Conservation (phyloP, 2,113 vertebrate species). For the Neodontobutis hainanensis region DNA sequence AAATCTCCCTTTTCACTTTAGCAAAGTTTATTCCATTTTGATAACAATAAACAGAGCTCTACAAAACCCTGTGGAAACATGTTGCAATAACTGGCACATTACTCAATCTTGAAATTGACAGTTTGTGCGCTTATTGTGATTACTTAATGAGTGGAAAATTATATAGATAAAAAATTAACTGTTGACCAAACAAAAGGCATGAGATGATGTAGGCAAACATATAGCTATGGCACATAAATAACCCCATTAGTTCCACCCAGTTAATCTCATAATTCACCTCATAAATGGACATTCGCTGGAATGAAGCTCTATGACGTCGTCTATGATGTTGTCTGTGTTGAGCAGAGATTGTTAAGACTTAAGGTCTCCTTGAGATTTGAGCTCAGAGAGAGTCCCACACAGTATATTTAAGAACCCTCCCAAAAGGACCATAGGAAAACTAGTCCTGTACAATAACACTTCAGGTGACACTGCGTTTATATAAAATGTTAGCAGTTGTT, state of each 20-base stretch:
- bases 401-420: not conserved
- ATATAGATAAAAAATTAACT: not conserved
- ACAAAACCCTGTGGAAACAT: not conserved
- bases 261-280: constrained; percentile 28
- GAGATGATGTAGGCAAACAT: constrained; percentile 22
- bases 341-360: constrained; percentile 30
- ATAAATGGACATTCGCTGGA: constrained; percentile 57
- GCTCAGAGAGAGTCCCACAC: not conserved
- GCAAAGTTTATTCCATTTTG: constrained; percentile 16
- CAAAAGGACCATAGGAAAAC: not conserved
- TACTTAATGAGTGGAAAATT: not conserved
- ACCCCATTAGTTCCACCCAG: constrained; percentile 24
- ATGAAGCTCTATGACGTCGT: constrained; percentile 42
- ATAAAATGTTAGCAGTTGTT: constrained; percentile 4
- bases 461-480: not conserved
- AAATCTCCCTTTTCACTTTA: constrained; percentile 53
- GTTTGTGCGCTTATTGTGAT: not conserved
- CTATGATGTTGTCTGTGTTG: not conserved
- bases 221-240: constrained; percentile 56
- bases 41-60: constrained; percentile 8
- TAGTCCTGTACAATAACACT: too few species aligned
- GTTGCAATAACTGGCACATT: constrained; percentile 13
- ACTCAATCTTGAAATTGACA: not conserved
- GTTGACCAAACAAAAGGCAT: constrained; percentile 28
- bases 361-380: constrained; percentile 15